Conservation (phyloP, 2,888 invertebrate genomes). For the Osmoderma eremita region DNA sequence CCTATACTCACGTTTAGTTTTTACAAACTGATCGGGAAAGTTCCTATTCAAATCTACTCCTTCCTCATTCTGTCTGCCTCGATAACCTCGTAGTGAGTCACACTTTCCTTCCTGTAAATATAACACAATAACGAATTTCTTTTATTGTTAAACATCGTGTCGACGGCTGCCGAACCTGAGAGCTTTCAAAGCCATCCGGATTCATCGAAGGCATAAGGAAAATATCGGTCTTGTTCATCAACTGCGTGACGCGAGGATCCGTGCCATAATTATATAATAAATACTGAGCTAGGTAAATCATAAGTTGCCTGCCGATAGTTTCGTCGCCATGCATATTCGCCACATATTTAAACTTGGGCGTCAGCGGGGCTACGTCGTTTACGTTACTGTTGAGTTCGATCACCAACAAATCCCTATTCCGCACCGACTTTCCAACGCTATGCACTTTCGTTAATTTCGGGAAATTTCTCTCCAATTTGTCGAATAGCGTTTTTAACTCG, state of each 20-base stretch:
- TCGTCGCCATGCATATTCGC: constrained; percentile 99
- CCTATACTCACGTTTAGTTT: background rate
- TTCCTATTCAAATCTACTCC: constrained; percentile 88
- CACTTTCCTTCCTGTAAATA: constrained; percentile 82
- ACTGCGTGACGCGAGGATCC: constrained; percentile 74
- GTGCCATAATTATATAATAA: constrained; percentile 80
- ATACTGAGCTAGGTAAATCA: constrained; percentile 86
- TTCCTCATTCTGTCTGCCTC: constrained; percentile 85
- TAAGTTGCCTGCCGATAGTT: constrained; percentile 84
- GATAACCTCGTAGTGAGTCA: constrained; percentile 72
- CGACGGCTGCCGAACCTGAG: constrained; percentile 67
- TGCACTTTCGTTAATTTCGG: constrained; percentile 77
- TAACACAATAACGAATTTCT: constrained; percentile 33
- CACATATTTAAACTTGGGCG: constrained; percentile 93
- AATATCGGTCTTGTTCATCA: constrained; percentile 90
- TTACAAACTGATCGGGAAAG: constrained; percentile 87
- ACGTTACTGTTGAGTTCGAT: constrained; percentile 83
- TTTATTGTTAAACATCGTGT: too few species aligned
- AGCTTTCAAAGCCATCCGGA: constrained; percentile 93
- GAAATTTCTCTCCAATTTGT: constrained; percentile 72
- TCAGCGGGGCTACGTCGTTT: constrained; percentile 66
- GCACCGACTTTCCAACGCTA: constrained; percentile 85
- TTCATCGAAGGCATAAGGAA: constrained; percentile 97
- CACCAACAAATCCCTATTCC: constrained; percentile 83
- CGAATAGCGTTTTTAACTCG: constrained; percentile 73